Evolutionary conservation across 2,888 invertebrate genomes (phyloP), one percentile per base, ranked within the genome.

Genomic region (Tryphoninae sp.): DNA sequence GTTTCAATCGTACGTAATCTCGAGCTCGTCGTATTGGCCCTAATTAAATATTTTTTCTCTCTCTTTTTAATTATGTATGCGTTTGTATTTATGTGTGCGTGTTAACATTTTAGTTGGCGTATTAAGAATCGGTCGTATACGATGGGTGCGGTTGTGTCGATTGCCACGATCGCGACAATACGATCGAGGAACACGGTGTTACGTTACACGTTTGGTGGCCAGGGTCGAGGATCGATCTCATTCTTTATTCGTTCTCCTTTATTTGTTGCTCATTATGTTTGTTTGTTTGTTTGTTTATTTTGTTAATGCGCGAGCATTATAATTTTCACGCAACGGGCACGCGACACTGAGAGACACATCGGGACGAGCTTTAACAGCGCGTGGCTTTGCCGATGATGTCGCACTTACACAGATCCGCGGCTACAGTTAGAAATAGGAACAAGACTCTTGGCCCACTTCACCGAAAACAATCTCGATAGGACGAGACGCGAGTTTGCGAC

Each of bases 401-500:
- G 61, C 71, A 2, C 71, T 61, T 42, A 45, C 65, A 82, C 72
- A 13, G 13, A 11, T 78, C 84, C 85, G 84, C 82, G 86, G 86
- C 86, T 87, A 87, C 86, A 85, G 72, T 67, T 45, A 88, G 88
- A 86, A 88, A 88, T 90, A 90, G 90, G 90, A 90, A 91, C 90
- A 89, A 90, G 89, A 89, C 87, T 88, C 84, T 73, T 86, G 84
- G 82, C 58, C 33, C 76, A 42, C 55, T 26, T 26, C 62, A 77
- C n/a, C 62, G 77, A 19, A 53, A 53, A 53, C n/a, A 53, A 26
- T n/a, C 8, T 1, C 26, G 19, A 55, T 40, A 16, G 61, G 9
- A 11, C 33, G 53, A 64, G 68, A 55, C n/a, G 1, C 33, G 33
- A 33, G 33, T 33, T 26, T 3, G 13, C 33, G 45, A 59, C 42